A percentile compares a stretch with the other conserved stretches of the same genome.
These are phyloP conservation scores for Octomys mimax DNA, from an alignment of 2,797 vertebrate species.

Conservation along the genomic window DNA sequence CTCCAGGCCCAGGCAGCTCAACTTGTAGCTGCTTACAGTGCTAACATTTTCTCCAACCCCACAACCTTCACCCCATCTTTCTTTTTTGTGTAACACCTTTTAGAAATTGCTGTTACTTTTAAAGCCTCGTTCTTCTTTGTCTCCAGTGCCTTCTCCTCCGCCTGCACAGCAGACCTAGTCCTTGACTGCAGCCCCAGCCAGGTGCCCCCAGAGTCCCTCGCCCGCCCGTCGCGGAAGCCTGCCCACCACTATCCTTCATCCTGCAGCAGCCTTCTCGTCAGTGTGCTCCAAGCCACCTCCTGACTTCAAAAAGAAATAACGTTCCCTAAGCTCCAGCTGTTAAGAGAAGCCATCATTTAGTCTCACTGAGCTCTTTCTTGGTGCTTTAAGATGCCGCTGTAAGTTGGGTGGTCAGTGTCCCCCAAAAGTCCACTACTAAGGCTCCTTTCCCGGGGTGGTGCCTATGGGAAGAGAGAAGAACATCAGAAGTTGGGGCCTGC, in stretches of 20 bases:
- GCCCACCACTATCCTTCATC: slow-evolving; percentile 39
- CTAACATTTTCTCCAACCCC: background rate
- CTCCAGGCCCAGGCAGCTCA: background rate
- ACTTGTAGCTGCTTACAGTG: background rate
- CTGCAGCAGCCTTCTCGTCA: slow-evolving; percentile 40
- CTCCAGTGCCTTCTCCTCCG: background rate
- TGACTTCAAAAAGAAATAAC: slow-evolving; percentile 66
- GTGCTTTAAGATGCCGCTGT: background rate
- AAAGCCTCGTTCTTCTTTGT: background rate
- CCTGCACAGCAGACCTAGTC: background rate
- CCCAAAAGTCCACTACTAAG: background rate
- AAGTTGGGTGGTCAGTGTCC: background rate
- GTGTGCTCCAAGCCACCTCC: slow-evolving; percentile 38
- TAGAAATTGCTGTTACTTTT: slow-evolving; percentile 10
- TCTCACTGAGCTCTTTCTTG: background rate
- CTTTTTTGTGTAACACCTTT: background rate
- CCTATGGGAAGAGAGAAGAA: background rate
- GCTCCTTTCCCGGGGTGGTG: background rate
- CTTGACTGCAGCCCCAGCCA: background rate
- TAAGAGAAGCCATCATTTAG: background rate
- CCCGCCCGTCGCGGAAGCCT: slow-evolving; percentile 53
- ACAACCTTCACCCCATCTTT: background rate
- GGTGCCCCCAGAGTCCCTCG: slow-evolving; percentile 23
- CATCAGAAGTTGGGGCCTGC: background rate
- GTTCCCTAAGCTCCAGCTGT: slow-evolving; percentile 46